These are phyloP conservation scores for Periophthalmus magnuspinnatus DNA, from an alignment of 2,797 vertebrate genomes.

Conservation along the genomic window DNA sequence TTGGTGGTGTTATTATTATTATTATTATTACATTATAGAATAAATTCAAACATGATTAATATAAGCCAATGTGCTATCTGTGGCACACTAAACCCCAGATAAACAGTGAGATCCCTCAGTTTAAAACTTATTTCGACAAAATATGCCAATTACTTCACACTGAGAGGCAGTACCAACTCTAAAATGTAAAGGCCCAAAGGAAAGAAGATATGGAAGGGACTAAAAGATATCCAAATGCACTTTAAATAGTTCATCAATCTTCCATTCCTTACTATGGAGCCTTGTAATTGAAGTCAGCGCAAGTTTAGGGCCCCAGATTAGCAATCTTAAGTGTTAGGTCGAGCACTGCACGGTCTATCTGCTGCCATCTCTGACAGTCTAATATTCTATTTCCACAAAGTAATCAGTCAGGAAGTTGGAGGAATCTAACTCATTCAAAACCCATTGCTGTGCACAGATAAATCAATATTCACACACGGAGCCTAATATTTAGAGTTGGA, in stretches of 20 bases:
- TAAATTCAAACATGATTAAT: too few species aligned
- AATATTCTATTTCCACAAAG: conserved; percentile 77
- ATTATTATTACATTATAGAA: too few species aligned
- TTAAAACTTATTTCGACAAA: neutral
- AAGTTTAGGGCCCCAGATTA: conserved; percentile 67
- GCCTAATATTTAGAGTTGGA: conserved; percentile 66
- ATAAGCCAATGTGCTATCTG: neutral
- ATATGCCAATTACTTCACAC: neutral
- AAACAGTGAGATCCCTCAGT: neutral
- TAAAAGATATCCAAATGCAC: conserved; percentile 24
- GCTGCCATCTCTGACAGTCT: conserved; percentile 68
- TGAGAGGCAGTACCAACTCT: neutral
- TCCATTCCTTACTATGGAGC: conserved; percentile 26
- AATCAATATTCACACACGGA: conserved; percentile 74
- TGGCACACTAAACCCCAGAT: neutral
- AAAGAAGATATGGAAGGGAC: neutral
- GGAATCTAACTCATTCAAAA: conserved; percentile 66
- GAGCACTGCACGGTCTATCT: conserved; percentile 44
- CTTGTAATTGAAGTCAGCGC: conserved; percentile 59
- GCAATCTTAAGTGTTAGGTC: conserved; percentile 63
- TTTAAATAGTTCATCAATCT: conserved; percentile 50
- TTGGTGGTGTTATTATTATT: too few species aligned
- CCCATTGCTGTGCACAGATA: conserved; percentile 63
- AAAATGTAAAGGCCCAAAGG: neutral
- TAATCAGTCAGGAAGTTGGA: conserved; percentile 70